Conservation (phyloP, 2,888 invertebrate genomes). For the Dione vanillae region DNA sequence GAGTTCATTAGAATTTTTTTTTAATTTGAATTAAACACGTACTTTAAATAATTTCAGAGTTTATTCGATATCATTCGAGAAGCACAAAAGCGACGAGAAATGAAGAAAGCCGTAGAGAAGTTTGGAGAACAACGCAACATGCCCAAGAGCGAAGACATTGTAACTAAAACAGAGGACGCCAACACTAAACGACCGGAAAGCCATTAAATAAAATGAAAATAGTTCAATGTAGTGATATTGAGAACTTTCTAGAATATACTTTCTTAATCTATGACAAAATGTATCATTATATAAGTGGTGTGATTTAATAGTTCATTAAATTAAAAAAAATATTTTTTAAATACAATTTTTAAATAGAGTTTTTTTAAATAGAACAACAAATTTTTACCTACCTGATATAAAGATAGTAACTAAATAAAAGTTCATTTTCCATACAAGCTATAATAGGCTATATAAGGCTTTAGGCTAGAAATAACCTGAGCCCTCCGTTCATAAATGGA, state of each 20-base stretch:
- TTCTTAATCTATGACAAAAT: slow-evolving; percentile 17
- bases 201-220: slow-evolving; percentile 57
- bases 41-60: slow-evolving; percentile 61
- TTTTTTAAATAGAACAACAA: no score
- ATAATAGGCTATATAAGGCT: no score
- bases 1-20: no score
- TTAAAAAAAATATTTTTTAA: no score
- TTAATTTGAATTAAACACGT: background rate
- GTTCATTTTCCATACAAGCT: no score
- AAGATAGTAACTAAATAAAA: no score
- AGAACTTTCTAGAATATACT: slow-evolving; percentile 21
- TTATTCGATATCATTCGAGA: slow-evolving; percentile 77
- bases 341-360: no score
- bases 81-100: slow-evolving; percentile 72
- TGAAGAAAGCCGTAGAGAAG: slow-evolving; percentile 68
- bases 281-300: background rate
- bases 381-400: no score
- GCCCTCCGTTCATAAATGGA: no score
- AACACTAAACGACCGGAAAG: slow-evolving; percentile 69
- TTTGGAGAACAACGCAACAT: slow-evolving; percentile 54
- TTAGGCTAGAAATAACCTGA: no score
- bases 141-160: slow-evolving; percentile 67
- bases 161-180: slow-evolving; percentile 62
- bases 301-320: no score
- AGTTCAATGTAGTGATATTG: slow-evolving; percentile 16